Conservation (phyloP, 2,797 vertebrate genomes). For the Enteromius argenteus region DNA sequence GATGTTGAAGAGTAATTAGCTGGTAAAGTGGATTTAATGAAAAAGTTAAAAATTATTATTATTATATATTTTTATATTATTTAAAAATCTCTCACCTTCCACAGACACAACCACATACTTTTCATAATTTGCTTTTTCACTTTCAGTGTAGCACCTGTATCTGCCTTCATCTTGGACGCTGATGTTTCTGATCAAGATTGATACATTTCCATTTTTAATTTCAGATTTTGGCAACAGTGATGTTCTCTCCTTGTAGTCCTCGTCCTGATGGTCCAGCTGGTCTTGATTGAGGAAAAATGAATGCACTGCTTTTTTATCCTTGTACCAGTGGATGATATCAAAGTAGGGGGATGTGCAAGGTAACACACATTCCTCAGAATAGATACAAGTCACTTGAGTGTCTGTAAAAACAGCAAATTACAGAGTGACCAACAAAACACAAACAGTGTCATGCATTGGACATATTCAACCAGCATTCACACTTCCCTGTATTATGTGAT, state of each 20-base stretch:
- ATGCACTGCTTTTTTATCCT: conserved; percentile 54
- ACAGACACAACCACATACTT: conserved; percentile 52
- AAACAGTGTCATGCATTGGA: not conserved
- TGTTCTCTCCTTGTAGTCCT: conserved; percentile 69
- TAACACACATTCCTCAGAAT: conserved; percentile 53
- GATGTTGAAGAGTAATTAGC: no score
- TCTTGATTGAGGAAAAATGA: conserved; percentile 67
- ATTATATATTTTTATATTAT: no score
- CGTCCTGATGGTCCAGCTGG: conserved; percentile 64
- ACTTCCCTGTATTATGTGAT: not conserved
- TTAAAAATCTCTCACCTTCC: conserved; percentile 68
- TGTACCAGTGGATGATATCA: conserved; percentile 66
- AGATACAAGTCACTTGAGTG: conserved; percentile 39
- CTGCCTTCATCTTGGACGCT: conserved; percentile 65
- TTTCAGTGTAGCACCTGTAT: conserved; percentile 74
- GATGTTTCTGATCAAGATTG: conserved; percentile 71
- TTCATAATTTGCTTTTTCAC: no score
- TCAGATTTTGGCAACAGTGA: conserved; percentile 67
- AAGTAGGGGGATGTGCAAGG: conserved; percentile 51
- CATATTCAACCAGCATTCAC: not conserved
- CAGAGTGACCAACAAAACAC: not conserved
- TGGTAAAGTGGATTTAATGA: no score
- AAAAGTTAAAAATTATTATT: no score
- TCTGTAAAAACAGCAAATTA: conserved; percentile 42
- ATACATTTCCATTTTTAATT: conserved; percentile 75